A percentile compares a stretch with the other conserved stretches of the same genome.
These are phyloP conservation scores for Lagopus leucura DNA, from an alignment of 2,113 vertebrate genomes.

Conservation along the genomic window DNA sequence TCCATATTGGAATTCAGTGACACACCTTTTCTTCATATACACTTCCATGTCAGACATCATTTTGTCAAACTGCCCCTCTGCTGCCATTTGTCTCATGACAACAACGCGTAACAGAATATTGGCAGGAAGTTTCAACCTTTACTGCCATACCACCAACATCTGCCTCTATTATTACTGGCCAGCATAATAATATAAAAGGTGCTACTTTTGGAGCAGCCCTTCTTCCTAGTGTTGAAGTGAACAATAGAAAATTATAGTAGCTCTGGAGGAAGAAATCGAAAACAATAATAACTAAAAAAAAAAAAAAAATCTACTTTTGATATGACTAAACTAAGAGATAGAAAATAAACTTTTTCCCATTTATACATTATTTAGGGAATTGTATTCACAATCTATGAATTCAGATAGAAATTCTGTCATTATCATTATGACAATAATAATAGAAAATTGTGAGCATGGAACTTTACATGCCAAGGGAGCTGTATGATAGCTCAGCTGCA, in stretches of 20 bases:
- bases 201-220: no score
- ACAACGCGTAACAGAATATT: no score
- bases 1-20: no score
- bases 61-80: no score
- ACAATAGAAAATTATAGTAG: not conserved
- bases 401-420: not conserved
- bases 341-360: not conserved
- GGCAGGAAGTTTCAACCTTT: no score
- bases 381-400: not conserved
- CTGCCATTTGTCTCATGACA: no score
- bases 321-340: not conserved
- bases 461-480: not conserved
- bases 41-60: no score
- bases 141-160: no score
- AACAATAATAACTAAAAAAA: not conserved
- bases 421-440: not conserved
- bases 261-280: no score
- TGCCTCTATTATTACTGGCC: no score
- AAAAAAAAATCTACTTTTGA: not conserved
- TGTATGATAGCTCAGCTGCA: not conserved
- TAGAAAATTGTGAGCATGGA: not conserved
- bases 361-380: not conserved
- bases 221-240: not conserved
- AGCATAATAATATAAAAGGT: no score
- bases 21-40: no score